Conservation (phyloP, 2,797 vertebrate species). For the Parauchenoglanis ngamensis region DNA sequence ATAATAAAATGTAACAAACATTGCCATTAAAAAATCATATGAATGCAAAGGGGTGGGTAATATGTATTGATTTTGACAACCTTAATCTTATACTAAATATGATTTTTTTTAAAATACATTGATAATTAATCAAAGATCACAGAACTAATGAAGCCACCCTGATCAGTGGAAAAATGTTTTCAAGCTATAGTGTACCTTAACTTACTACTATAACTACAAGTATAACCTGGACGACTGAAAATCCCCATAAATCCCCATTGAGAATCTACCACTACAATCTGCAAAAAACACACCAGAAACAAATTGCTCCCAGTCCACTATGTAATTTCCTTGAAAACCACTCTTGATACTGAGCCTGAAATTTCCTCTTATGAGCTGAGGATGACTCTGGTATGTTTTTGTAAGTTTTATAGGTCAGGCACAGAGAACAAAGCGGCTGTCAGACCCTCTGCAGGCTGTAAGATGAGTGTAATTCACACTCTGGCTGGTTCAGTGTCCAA, state of each 20-base stretch:
- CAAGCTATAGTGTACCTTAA: background rate
- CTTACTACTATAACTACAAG: background rate
- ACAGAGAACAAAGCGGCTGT: slow-evolving; percentile 20
- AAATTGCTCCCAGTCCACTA: slow-evolving; percentile 11
- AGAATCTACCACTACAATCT: background rate
- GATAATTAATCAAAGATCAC: background rate
- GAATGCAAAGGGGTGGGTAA: background rate
- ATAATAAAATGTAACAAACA: background rate
- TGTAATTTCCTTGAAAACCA: slow-evolving; percentile 16
- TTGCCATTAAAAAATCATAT: background rate
- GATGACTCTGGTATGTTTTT: background rate
- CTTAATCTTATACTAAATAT: background rate
- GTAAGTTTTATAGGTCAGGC: slow-evolving; percentile 23
- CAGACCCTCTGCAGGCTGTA: slow-evolving; percentile 28
- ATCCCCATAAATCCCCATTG: background rate
- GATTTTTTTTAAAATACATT: background rate
- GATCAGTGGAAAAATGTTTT: background rate
- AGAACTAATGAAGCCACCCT: background rate
- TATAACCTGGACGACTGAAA: background rate
- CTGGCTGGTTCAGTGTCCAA: slow-evolving; percentile 25
- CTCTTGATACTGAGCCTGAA: slow-evolving; percentile 10
- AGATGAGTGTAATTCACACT: slow-evolving; percentile 17
- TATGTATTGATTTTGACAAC: background rate
- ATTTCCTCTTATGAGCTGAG: background rate
- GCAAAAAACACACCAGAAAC: background rate